Evolutionary conservation across 2,797 vertebrate species (phyloP).

Genomic region (Pyrrhura leucotis): DNA sequence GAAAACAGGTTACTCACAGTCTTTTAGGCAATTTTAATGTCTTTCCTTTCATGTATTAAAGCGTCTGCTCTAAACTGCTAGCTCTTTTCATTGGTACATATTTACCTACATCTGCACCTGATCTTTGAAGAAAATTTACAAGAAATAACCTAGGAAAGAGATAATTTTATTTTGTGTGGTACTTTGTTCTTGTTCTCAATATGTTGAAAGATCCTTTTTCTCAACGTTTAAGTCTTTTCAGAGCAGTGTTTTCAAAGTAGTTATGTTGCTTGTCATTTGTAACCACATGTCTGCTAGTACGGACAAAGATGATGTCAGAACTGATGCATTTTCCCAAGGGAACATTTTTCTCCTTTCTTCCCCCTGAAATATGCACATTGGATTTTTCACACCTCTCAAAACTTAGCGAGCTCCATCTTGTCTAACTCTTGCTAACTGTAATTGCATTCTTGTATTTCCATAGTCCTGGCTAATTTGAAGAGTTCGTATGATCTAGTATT

Average conservation of each 20-base stretch:
- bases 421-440: neutral
- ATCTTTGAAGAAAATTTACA: neutral
- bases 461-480: neutral
- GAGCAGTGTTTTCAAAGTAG: neutral
- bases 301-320: neutral
- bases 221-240: neutral
- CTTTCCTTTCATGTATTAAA: neutral
- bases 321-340: neutral
- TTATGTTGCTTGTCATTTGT: neutral
- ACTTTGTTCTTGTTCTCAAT: neutral
- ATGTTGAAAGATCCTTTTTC: neutral
- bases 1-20: neutral
- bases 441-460: neutral
- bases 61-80: neutral
- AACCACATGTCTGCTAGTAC: neutral
- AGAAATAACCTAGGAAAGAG: neutral
- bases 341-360: neutral
- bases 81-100: neutral
- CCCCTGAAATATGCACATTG: rapidly evolving
- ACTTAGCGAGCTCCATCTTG: neutral
- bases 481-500: neutral
- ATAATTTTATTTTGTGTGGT: neutral
- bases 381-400: neutral
- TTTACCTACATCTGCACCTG: neutral
- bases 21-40: neutral